Evolutionary conservation across 1,140 invertebrate genomes (phyloP), one percentile per base, ranked within the genome.

Genomic region (Conopomorpha cramerella): DNA sequence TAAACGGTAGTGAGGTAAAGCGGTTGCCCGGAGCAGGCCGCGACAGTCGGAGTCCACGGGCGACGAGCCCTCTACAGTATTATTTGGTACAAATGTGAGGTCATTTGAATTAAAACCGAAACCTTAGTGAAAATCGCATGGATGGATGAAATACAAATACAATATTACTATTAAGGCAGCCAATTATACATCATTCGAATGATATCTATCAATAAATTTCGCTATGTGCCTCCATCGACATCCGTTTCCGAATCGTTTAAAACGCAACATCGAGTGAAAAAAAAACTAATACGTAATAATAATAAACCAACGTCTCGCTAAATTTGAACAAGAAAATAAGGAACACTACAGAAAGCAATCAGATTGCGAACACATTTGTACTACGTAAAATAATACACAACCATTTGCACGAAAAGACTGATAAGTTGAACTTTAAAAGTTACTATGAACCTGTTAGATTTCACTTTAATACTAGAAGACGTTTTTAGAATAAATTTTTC

Each of bases 331-430:
- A 57, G 58, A 73, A 71, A 49, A 66, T 55, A 73, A 74, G 65
- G 63, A 72, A 76, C 67, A 68, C 67, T 70, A 76, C 56, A 66
- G 64, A 59, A n/a, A 71, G 70, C 70, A 76, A 76, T 76, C 65
- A 70, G 71, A 76, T 76, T 76, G 70, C 70, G 62, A 72, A 76
- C 66, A 72, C 65, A 72, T 76, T 76, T 76, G 71, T 76, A 76
- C 71, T 76, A 76, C 67, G 59, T 68, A 76, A 76, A 71, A 71
- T 71, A 72, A 76, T 76, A 76, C 71, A 76, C 71, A 76, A 76
- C 71, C 71, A 50, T 74, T 76, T 76, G 71, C 71, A 67, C 67
- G 67, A 67, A 76, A 68, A 70, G 55, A 72, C 63, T 74, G 63
- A 74, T 68, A 68, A 65, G 65, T 71, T 73, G 60, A 67, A 74